A percentile compares a stretch with the other conserved stretches of the same genome.
These are phyloP conservation scores for Mirza zaza DNA, from an alignment of 2,113 vertebrate genomes.

Conservation along the genomic window DNA sequence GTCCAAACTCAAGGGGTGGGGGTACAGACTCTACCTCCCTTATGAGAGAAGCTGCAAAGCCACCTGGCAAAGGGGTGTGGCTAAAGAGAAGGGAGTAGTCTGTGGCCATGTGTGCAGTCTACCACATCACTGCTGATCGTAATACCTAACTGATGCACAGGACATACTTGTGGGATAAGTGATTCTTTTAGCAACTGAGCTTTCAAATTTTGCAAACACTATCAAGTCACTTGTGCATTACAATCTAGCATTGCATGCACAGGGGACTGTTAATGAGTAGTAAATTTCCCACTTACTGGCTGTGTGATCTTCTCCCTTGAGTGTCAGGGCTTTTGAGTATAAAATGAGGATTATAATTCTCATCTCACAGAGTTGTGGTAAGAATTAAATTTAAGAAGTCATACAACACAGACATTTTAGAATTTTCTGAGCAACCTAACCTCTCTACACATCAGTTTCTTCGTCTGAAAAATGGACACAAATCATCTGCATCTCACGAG, in stretches of 20 bases:
- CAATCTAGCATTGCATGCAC: neutral
- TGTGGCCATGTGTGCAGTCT: neutral
- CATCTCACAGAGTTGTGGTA: neutral
- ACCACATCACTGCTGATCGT: neutral
- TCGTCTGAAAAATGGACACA: neutral
- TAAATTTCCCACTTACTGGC: neutral
- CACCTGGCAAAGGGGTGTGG: neutral
- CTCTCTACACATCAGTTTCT: neutral
- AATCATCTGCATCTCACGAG: neutral
- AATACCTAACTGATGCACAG: neutral
- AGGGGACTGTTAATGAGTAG: neutral
- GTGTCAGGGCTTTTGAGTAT: neutral
- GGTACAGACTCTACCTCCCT: neutral
- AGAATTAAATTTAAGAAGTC: neutral
- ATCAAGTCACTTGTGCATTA: neutral
- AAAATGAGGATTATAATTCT: conserved; percentile 15
- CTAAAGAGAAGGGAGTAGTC: neutral
- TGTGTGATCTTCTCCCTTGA: neutral
- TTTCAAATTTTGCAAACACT: neutral
- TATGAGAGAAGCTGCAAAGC: neutral
- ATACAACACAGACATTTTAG: neutral
- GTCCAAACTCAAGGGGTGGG: neutral
- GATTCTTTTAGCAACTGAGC: neutral
- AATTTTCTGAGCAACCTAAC: neutral
- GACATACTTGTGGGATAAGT: neutral